Conservation (phyloP, 1,140 invertebrate genomes). For the Pseudomyrmex concolor region DNA sequence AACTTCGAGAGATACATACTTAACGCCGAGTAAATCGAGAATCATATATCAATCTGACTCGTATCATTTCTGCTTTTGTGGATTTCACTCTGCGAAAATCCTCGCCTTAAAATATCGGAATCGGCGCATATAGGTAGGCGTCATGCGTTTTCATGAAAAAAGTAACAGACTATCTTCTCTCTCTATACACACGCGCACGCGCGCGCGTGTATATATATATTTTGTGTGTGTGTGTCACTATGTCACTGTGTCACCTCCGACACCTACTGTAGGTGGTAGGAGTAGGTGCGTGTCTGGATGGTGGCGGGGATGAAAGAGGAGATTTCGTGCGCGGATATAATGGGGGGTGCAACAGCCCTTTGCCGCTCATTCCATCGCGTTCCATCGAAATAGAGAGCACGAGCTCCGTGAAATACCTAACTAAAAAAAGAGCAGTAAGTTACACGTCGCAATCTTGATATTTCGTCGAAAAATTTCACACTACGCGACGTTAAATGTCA, state of each 20-base stretch:
- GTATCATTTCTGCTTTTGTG: no score
- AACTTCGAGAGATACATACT: no score
- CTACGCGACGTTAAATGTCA: background rate
- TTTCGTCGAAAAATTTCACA: background rate
- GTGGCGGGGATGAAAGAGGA: slow-evolving; percentile 72
- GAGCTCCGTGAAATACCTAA: background rate
- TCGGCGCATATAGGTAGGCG: slow-evolving; percentile 1
- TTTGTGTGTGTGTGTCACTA: background rate
- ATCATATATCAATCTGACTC: no score
- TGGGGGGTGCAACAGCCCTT: slow-evolving; percentile 79
- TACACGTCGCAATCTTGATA: background rate
- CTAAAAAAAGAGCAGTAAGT: slow-evolving; percentile 18
- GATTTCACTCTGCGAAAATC: no score
- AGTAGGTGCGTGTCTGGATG: slow-evolving; percentile 1
- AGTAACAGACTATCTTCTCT: no score
- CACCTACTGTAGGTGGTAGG: slow-evolving; percentile 78
- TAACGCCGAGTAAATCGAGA: no score
- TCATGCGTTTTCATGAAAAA: slow-evolving; percentile 3
- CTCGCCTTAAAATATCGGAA: no score
- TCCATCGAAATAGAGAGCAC: slow-evolving; percentile 44
- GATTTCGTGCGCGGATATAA: slow-evolving; percentile 77
- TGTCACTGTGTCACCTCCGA: slow-evolving; percentile 28
- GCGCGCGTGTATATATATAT: no score
- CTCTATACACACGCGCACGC: no score
- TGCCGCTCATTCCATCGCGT: slow-evolving; percentile 77